Base-by-base conservation (phyloP, 2,888 invertebrate genomes). In the Campaea margaritaria region DNA sequence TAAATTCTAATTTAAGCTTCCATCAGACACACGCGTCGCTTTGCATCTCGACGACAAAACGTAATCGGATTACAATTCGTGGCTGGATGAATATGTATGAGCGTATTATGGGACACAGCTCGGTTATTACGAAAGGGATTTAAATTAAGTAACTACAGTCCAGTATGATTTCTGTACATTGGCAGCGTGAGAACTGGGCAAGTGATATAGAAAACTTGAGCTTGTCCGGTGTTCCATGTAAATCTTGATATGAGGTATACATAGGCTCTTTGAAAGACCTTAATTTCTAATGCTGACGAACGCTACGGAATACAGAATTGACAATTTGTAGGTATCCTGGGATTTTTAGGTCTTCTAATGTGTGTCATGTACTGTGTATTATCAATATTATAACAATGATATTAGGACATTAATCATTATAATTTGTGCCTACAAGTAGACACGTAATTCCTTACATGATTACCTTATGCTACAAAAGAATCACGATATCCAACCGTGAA, bases 31-130 rank as follows among this genome's bases (percentile, higher is more conserved):
- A 45, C 34, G 44, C 31, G 48, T 55, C 54, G 41, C 52, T 38
- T 36, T 47, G 55, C 51, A 51, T 46, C 50, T 46, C 55, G 38
- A 13, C 49, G 56, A 55, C 62, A 50, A 59, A 64, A 56, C 63
- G 54, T 65, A 69, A 71, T 73, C 65, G 60, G 62, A 70, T 70
- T 70, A 70, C 53, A 69, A 67, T 72, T 62, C 64, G 60, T 70
- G 52, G 66, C 66, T 62, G 56, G 45, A 68, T 78, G 75, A 78
- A 78, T 75, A 74, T 78, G 67, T 68, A 78, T 76, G 65, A 74
- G 66, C 49, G 54, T 52, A 65, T 64, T 53, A 47, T 60, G 58
- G 58, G 42, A 50, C 53, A 43, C 46, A 38, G 42, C 54, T 49
- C 41, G 53, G 60, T 65, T 69, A 65, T 69, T 68, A 62, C 68